phyloP scores from a whole-genome alignment of 2,113 vertebrate species.

The Tapirus terrestris region DNA sequence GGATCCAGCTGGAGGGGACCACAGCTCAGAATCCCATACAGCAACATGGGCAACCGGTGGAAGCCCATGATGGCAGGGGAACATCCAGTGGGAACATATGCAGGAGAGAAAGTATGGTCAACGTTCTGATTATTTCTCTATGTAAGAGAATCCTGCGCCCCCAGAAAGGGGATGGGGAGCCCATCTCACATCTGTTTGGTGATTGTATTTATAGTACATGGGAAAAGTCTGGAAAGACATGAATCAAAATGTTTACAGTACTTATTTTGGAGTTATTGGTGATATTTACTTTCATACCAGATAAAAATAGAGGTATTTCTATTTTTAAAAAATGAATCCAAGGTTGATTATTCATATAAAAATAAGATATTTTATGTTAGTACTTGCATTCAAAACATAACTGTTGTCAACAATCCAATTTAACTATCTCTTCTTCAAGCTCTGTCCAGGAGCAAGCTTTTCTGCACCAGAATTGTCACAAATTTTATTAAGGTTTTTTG shows the following conservation, averaged over 20 bases:
- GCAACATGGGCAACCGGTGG: background rate
- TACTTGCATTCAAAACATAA: background rate
- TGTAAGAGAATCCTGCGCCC: background rate
- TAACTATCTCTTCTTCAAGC: background rate
- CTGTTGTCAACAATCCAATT: background rate
- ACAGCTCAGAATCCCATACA: background rate
- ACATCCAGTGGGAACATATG: background rate
- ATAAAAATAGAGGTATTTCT: background rate
- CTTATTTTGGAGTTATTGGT: background rate
- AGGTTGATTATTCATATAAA: background rate
- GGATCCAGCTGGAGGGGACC: background rate
- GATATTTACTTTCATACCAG: background rate
- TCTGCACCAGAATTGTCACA: background rate
- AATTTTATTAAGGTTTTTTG: background rate
- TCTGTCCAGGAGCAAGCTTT: background rate
- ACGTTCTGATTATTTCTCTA: background rate
- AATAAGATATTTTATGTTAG: background rate
- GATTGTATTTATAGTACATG: background rate
- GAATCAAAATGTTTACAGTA: background rate
- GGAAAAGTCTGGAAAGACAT: background rate
- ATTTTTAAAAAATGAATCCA: background rate
- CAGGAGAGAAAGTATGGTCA: background rate
- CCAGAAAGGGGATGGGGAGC: fast-evolving
- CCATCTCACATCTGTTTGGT: background rate
- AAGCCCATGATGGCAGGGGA: background rate